Base-by-base conservation (phyloP, 2,113 vertebrate genomes). In the Plecotus auritus region DNA sequence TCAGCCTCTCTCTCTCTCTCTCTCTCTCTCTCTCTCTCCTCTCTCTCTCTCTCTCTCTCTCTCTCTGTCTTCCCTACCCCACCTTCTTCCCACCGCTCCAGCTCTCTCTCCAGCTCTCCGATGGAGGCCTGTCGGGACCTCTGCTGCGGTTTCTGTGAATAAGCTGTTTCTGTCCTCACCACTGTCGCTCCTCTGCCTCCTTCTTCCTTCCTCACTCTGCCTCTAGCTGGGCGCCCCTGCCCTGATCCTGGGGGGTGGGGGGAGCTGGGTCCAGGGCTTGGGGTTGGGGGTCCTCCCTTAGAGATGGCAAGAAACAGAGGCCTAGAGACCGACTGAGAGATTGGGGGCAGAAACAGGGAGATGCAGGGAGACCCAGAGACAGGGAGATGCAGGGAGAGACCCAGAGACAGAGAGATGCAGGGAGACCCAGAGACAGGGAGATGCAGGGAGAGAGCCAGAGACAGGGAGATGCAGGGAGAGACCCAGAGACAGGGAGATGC, bases 121-220 rank as follows among this genome's bases (percentile, higher is more conserved):
- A 47, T 0, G 66, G 42, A 47, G 74, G 56, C 26, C 17, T 5
- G 28, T 10, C 3, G 22, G 85, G 72, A 30, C 61, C 74, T 70
- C 54, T 12, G 30, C 74, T 1, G 14, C 8, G 0, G 88, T 51
- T 20, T 59, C 67, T 40, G 61, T 74, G 86, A 95, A 95, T 97
- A 96, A 96, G 89, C 95, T 45, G 47, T 42, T 72, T 94, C 96
- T 91, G 92, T 91, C 94, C 87, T 80, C 81, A 51, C 67, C 80
- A 88, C 49, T 93, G 90, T 74, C 28, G 4, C 93, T 88, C 64
- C 66, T 51, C 42, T n/a, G 85, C 69, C 70, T 90, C 80, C 54
- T 83, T 85, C 85, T 86, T 61, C 78, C 82, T 70, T 30, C 40
- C 84, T 56, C 37, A 9, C 30, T 13, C 30, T 61, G 22, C 30